These are phyloP conservation scores for Leptinotarsa tumamoca DNA, from an alignment of 2,888 invertebrate species.

Conservation along the genomic window DNA sequence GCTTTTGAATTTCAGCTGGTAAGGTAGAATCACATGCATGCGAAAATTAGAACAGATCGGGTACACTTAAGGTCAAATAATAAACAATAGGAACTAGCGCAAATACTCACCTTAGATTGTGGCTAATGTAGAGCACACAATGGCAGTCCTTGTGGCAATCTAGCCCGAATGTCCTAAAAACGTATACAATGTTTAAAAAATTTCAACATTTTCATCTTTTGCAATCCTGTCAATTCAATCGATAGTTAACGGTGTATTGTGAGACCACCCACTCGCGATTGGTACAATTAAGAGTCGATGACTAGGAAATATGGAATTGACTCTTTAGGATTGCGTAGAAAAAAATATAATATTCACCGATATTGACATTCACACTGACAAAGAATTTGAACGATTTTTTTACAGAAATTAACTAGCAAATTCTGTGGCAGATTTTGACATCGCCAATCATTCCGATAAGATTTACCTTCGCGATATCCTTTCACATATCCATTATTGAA, in stretches of 20 bases:
- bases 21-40: constrained; percentile 21
- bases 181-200: constrained; percentile 44
- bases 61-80: constrained; percentile 18
- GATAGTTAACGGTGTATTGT: constrained; percentile 44
- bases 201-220: constrained; percentile 40
- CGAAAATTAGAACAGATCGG: constrained; percentile 8
- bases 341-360: constrained; percentile 36
- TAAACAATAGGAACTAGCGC: constrained; percentile 29
- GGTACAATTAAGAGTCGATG: constrained; percentile 24
- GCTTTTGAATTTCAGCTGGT: neutral
- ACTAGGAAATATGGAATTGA: constrained; percentile 21
- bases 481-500: constrained; percentile 55
- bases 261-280: constrained; percentile 41
- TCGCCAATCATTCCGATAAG: constrained; percentile 39
- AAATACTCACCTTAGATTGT: constrained; percentile 54
- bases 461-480: constrained; percentile 47
- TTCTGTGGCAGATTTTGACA: constrained; percentile 46
- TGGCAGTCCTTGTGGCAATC: constrained; percentile 54
- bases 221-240: constrained; percentile 46
- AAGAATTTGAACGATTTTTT: constrained; percentile 53
- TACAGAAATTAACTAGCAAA: constrained; percentile 46
- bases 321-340: constrained; percentile 26
- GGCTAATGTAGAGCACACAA: constrained; percentile 52
- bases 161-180: constrained; percentile 52
- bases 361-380: constrained; percentile 52